Evolutionary conservation across 2,113 vertebrate genomes (phyloP).

Genomic region (Pedetes capensis): DNA sequence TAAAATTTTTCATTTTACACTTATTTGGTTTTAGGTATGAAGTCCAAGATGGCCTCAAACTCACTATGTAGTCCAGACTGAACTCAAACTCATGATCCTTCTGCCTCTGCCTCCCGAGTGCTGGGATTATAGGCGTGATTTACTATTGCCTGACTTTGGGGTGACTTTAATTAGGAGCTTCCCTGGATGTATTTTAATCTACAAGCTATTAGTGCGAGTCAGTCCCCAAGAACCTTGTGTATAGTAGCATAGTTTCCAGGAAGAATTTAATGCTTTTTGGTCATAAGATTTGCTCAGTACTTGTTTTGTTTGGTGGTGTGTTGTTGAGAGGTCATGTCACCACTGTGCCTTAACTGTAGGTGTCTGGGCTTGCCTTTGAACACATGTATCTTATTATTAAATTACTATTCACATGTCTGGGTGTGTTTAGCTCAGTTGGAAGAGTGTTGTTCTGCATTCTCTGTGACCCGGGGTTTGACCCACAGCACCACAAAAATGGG

Average conservation of each 20-base stretch:
- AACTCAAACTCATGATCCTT: too few species aligned
- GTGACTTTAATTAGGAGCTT: background rate
- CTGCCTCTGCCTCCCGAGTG: too few species aligned
- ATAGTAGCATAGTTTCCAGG: background rate
- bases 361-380: background rate
- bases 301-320: background rate
- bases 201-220: background rate
- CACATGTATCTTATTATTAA: background rate
- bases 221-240: background rate
- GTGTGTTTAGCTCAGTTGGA: too few species aligned
- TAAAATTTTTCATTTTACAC: too few species aligned
- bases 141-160: too few species aligned
- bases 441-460: too few species aligned
- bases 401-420: background rate
- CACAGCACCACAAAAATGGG: too few species aligned
- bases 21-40: too few species aligned
- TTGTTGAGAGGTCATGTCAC: background rate
- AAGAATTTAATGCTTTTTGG: background rate
- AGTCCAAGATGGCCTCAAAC: too few species aligned
- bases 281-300: background rate
- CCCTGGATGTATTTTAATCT: background rate
- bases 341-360: background rate
- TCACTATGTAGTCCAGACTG: too few species aligned
- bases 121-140: too few species aligned
- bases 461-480: too few species aligned